Conservation (phyloP, 2,797 vertebrate species). For the Champsocephalus esox region DNA sequence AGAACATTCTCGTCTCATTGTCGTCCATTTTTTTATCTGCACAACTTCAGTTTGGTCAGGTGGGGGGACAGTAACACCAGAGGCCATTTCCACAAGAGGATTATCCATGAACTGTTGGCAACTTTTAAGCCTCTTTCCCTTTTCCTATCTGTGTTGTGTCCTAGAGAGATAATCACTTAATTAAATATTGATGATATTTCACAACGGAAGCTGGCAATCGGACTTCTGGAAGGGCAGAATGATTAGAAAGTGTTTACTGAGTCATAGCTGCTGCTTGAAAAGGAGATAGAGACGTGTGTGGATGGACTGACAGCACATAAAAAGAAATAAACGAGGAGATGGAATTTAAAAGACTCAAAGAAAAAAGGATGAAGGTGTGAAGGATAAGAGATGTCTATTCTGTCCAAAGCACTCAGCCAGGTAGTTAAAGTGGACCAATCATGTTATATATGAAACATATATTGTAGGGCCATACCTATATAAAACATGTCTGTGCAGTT, state of each 20-base stretch:
- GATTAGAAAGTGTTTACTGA: slow-evolving; percentile 50
- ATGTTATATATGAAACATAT: no score
- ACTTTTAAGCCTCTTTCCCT: slow-evolving; percentile 73
- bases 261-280: slow-evolving; percentile 35
- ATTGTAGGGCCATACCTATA: no score
- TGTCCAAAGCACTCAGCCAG: not conserved
- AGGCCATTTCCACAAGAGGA: slow-evolving; percentile 71
- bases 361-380: not conserved
- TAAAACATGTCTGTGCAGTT: no score
- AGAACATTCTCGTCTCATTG: not conserved
- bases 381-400: not conserved
- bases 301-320: slow-evolving; percentile 1
- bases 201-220: slow-evolving; percentile 56
- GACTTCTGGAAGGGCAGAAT: slow-evolving; percentile 44
- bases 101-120: slow-evolving; percentile 68
- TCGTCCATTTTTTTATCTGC: slow-evolving; percentile 19
- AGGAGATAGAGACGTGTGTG: slow-evolving; percentile 25
- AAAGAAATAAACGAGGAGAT: not conserved
- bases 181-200: slow-evolving; percentile 83
- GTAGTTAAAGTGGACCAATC: not conserved
- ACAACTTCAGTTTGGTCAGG: slow-evolving; percentile 48
- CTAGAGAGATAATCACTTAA: slow-evolving; percentile 77
- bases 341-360: not conserved
- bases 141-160: slow-evolving; percentile 71
- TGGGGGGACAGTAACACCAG: slow-evolving; percentile 49